These are phyloP conservation scores for Formicarius rufipectus DNA, from an alignment of 2,113 vertebrate species.

Conservation along the genomic window DNA sequence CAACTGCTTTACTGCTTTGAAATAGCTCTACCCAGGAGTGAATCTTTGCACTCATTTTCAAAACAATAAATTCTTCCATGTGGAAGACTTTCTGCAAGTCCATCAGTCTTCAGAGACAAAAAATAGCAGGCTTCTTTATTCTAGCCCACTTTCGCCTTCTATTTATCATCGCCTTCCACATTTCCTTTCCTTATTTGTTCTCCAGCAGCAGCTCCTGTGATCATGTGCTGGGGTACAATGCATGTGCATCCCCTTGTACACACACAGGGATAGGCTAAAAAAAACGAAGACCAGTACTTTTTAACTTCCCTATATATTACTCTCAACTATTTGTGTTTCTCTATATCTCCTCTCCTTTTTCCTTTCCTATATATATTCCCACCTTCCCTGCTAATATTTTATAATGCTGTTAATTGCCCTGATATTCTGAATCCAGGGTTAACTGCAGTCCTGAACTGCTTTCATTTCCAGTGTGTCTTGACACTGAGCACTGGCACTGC, in stretches of 20 bases:
- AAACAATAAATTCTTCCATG: background rate
- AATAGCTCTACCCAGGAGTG: background rate
- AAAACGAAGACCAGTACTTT: background rate
- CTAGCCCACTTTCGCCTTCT: background rate
- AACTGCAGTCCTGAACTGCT: background rate
- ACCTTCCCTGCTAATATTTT: background rate
- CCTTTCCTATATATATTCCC: background rate
- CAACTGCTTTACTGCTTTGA: constrained; percentile 4
- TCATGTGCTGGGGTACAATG: background rate
- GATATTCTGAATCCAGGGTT: background rate
- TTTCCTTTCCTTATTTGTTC: background rate
- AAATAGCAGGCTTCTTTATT: background rate
- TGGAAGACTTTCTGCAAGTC: background rate
- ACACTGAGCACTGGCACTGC: background rate
- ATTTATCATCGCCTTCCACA: background rate
- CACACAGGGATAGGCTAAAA: background rate
- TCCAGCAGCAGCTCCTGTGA: background rate
- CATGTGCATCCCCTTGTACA: background rate
- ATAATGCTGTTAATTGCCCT: background rate
- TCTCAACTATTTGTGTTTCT: background rate
- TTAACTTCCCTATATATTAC: background rate
- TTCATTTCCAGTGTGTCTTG: background rate
- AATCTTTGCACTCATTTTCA: background rate
- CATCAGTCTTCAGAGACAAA: background rate
- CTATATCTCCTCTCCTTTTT: background rate